Evolutionary conservation across 2,797 vertebrate species (phyloP).

Genomic region (Philypnodon macrostomus): DNA sequence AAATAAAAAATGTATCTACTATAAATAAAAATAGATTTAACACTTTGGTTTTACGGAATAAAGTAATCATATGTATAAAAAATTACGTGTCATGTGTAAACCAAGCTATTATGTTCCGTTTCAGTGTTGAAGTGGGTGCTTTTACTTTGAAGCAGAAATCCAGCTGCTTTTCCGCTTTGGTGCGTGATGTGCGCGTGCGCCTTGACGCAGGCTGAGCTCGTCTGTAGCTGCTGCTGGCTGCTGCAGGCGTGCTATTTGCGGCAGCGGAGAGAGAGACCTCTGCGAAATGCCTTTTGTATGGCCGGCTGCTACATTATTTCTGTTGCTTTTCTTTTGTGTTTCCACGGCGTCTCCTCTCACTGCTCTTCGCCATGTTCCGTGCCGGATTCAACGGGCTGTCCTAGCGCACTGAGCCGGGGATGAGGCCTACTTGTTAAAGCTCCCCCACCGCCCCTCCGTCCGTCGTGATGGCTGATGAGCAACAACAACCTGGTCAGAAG

Average conservation of each 20-base stretch:
- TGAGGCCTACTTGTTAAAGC: constrained; percentile 89
- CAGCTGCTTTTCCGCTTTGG: constrained; percentile 17
- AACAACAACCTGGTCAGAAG: constrained; percentile 85
- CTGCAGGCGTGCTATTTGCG: constrained; percentile 82
- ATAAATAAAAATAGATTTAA: no score
- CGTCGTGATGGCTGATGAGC: constrained; percentile 90
- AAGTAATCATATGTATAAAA: no score
- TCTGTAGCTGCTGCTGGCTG: constrained; percentile 75
- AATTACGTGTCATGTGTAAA: no score
- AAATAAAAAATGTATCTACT: no score
- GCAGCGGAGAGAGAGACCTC: constrained; percentile 71
- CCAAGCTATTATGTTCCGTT: neutral
- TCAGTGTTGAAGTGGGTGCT: neutral
- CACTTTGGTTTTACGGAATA: no score
- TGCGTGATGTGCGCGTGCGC: neutral
- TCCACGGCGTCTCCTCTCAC: constrained; percentile 39
- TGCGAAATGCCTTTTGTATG: constrained; percentile 72
- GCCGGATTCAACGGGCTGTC: constrained; percentile 61
- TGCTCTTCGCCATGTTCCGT: constrained; percentile 65
- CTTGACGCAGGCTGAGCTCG: constrained; percentile 54
- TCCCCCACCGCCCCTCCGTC: constrained; percentile 75
- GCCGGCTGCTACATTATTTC: constrained; percentile 31
- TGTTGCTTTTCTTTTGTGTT: constrained; percentile 38
- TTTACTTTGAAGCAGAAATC: constrained; percentile 28
- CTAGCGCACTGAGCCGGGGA: constrained; percentile 76